phyloP scores from a whole-genome alignment of 2,888 invertebrate species.

The Toxonevra muliebris region DNA sequence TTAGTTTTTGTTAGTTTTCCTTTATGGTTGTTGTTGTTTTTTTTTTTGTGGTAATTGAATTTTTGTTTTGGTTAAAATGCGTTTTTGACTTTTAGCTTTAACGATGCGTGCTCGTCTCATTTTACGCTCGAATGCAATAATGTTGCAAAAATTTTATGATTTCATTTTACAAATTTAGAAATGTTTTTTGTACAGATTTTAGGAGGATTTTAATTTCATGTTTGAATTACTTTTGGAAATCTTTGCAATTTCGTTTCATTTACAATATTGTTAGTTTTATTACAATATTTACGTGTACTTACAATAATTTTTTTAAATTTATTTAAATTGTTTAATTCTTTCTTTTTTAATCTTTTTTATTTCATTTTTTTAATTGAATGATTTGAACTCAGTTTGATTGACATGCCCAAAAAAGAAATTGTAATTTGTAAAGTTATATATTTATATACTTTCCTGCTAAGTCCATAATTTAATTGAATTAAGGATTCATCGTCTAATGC shows the following conservation, averaged over 20 bases:
- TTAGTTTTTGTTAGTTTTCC: not conserved
- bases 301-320: no score
- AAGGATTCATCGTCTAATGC: no score
- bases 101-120: constrained; percentile 39
- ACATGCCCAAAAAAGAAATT: no score
- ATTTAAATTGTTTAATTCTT: no score
- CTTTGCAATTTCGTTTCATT: constrained; percentile 21
- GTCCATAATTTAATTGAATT: no score
- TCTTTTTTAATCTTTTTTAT: no score
- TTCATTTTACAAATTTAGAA: not conserved
- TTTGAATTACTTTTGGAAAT: constrained; percentile 28
- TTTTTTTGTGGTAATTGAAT: constrained; percentile 26
- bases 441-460: no score
- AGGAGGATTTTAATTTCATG: constrained; percentile 29
- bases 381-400: no score
- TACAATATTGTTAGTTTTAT: not conserved
- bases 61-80: constrained; percentile 26
- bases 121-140: constrained; percentile 38
- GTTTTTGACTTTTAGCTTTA: constrained; percentile 36
- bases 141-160: constrained; percentile 31
- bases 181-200: not conserved
- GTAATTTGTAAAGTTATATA: no score
- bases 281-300: no score
- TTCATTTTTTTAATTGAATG: no score
- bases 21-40: constrained; percentile 17